Conservation (phyloP, 2,888 invertebrate species). For the Caenorhabditis angaria region DNA sequence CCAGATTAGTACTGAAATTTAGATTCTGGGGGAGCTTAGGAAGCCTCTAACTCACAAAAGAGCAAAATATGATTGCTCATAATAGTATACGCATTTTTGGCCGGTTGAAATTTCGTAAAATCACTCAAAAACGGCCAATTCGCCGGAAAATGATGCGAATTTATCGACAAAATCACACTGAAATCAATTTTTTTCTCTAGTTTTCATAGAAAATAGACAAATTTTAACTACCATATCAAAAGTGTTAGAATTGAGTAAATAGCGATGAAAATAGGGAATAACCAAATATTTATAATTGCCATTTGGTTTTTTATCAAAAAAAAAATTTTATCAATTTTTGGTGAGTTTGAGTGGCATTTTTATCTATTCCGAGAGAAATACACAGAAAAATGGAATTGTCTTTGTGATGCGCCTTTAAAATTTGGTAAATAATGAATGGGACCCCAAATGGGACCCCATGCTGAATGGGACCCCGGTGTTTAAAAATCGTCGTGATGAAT, state of each 20-base stretch:
- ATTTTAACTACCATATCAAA: constrained; percentile 31
- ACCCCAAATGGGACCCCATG: too few relatives aligned
- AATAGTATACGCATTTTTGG: constrained; percentile 39
- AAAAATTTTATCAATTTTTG: too few relatives aligned
- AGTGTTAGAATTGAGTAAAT: constrained; percentile 34
- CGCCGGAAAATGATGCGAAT: constrained; percentile 31
- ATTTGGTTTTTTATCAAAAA: too few relatives aligned
- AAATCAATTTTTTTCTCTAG: constrained; percentile 6
- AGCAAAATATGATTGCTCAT: constrained; percentile 41
- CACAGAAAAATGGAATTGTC: too few relatives aligned
- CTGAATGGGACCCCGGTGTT: too few relatives aligned
- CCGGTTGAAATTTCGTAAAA: constrained; percentile 33
- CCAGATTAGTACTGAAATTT: constrained; percentile 32
- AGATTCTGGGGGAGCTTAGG: not conserved
- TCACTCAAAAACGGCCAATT: constrained; percentile 45
- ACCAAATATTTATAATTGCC: constrained; percentile 46
- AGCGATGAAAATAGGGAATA: constrained; percentile 35
- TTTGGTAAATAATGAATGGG: too few relatives aligned
- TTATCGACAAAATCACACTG: constrained; percentile 36
- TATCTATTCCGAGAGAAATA: too few relatives aligned
- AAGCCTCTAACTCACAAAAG: constrained; percentile 12
- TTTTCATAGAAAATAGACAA: not conserved
- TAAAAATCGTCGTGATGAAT: too few relatives aligned
- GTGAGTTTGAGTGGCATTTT: too few relatives aligned
- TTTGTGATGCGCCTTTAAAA: too few relatives aligned